Conservation (phyloP, 2,797 vertebrate genomes). For the Choloepus didactylus region DNA sequence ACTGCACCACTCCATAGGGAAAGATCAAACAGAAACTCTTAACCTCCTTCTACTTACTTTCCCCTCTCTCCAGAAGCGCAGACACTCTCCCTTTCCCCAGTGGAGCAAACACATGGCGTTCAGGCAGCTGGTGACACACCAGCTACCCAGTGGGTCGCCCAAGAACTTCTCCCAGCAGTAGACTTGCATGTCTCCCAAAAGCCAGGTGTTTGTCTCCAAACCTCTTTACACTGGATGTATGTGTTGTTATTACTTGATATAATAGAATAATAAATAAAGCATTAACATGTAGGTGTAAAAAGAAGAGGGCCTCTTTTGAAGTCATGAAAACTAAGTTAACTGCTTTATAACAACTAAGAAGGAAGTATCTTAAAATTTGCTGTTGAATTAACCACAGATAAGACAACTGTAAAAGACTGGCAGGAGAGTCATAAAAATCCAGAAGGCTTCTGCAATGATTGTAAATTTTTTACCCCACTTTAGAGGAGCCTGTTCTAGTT, state of each 20-base stretch:
- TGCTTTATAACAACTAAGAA: conserved; percentile 28
- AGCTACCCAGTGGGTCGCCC: neutral
- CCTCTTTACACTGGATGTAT: neutral
- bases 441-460: neutral
- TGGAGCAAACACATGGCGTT: no score
- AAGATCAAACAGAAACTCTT: neutral
- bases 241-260: neutral
- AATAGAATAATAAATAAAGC: neutral
- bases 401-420: neutral
- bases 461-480: neutral
- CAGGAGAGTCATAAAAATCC: neutral
- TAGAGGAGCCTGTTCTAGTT: neutral
- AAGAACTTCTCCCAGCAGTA: neutral
- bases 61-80: neutral
- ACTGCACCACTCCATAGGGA: neutral
- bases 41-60: neutral
- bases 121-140: accelerated
- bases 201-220: neutral
- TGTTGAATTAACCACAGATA: neutral
- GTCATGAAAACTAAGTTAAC: neutral
- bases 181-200: neutral
- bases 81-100: neutral
- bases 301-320: conserved; percentile 2
- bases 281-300: neutral
- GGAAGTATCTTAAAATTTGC: neutral